Percentiles rank a stretch among this genome's conserved stretches.
Evolutionary conservation across 2,888 invertebrate species (phyloP).

Genomic region (Eristalis tenax): DNA sequence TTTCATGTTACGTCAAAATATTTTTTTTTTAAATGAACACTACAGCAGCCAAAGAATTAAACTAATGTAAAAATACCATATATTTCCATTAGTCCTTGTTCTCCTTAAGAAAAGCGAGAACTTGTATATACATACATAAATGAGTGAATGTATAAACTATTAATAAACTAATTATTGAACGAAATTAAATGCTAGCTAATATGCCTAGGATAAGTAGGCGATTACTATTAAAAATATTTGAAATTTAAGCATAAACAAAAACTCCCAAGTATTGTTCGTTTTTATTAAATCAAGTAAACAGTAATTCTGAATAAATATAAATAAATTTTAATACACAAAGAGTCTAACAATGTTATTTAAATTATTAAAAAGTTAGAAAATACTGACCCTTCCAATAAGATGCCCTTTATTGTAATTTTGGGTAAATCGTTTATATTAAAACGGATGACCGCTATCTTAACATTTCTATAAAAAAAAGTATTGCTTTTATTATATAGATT

Average conservation of each 20-base stretch:
- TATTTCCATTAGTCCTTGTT: not conserved
- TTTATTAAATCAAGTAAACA: constrained; percentile 7
- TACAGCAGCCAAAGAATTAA: too few species aligned
- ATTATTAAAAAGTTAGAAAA: too few species aligned
- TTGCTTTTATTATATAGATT: not conserved
- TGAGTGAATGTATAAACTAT: constrained; percentile 5
- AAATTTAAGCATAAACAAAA: constrained; percentile 16
- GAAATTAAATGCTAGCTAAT: constrained; percentile 20
- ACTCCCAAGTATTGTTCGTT: constrained; percentile 33
- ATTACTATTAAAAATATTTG: constrained; percentile 44
- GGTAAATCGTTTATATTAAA: too few species aligned
- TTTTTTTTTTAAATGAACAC: too few species aligned
- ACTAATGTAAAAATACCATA: not conserved
- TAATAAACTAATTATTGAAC: constrained; percentile 1
- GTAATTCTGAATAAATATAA: constrained; percentile 11
- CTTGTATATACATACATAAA: not conserved
- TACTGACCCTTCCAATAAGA: not conserved
- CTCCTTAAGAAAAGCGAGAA: not conserved
- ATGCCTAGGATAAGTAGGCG: constrained; percentile 56
- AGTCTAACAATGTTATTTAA: not conserved
- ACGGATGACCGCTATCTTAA: too few species aligned
- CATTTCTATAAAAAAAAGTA: not conserved
- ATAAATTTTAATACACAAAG: constrained; percentile 37
- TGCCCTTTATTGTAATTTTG: not conserved
- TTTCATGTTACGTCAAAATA: not conserved